Percentiles rank a stretch among this genome's conserved stretches.
Conservation (phyloP, 2,113 vertebrate species). For the Paralichthys olivaceus region DNA sequence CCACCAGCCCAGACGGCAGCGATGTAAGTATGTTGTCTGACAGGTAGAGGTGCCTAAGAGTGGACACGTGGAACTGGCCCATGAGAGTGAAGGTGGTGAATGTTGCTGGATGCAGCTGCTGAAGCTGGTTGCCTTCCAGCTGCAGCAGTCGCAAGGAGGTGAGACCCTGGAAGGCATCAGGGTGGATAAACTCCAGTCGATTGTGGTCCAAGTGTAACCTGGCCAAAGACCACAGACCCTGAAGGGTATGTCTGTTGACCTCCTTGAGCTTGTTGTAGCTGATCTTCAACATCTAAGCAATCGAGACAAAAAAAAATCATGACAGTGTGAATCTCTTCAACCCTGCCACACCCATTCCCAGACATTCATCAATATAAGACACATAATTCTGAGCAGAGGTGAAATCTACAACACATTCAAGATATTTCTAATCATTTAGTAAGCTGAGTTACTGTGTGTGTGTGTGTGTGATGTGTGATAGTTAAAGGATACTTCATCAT, state of each 20-base stretch:
- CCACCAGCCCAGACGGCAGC: conserved; percentile 80
- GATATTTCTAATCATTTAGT: not conserved
- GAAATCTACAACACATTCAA: not conserved
- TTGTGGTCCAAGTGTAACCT: conserved; percentile 94
- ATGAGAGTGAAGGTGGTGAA: conserved; percentile 88
- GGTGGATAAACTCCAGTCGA: conserved; percentile 89
- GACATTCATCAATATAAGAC: not conserved
- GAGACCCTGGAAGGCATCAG: conserved; percentile 89
- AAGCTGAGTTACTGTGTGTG: too few relatives aligned
- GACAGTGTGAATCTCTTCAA: not conserved
- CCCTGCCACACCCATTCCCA: not conserved
- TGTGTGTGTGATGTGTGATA: too few relatives aligned
- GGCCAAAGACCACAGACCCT: conserved; percentile 85
- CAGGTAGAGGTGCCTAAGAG: conserved; percentile 89
- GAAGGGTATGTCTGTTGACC: conserved; percentile 81
- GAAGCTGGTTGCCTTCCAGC: conserved; percentile 90
- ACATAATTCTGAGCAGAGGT: not conserved
- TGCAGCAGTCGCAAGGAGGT: conserved; percentile 88
- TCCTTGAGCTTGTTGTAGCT: conserved; percentile 92
- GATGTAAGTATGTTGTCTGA: conserved; percentile 87
- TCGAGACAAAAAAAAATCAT: not conserved
- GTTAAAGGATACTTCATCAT: too few relatives aligned
- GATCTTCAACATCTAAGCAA: conserved; percentile 89
- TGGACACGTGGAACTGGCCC: conserved; percentile 86
- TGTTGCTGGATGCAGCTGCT: conserved; percentile 87